phyloP scores from a whole-genome alignment of 1,140 invertebrate species.

The Zaprionus inermis region DNA sequence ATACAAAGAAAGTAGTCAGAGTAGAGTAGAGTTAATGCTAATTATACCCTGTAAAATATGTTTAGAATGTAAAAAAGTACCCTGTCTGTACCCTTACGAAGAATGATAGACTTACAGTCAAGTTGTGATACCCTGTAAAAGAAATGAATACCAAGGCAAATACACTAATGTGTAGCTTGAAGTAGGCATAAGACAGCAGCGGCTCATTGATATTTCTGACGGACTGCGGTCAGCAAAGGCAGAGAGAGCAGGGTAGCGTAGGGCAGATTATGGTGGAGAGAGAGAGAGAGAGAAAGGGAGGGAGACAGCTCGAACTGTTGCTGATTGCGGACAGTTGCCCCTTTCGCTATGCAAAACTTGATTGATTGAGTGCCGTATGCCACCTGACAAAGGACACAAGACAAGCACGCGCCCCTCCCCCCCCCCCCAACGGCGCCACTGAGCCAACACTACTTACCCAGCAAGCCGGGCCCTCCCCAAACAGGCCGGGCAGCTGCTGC shows the following conservation, averaged over 20 bases:
- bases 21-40: no score
- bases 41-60: no score
- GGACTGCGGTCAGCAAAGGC: conserved; percentile 9
- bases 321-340: conserved; percentile 40
- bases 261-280: background rate
- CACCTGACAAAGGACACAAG: conserved; percentile 24
- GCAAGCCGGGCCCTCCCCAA: background rate
- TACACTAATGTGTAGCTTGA: background rate
- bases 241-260: background rate
- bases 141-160: background rate
- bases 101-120: background rate
- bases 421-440: background rate
- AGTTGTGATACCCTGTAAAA: conserved; percentile 1
- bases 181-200: conserved; percentile 1
- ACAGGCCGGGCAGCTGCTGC: conserved; percentile 20
- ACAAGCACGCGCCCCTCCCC: background rate
- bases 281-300: background rate
- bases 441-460: background rate
- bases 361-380: conserved; percentile 33
- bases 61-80: no score
- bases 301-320: background rate
- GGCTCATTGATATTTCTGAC: conserved; percentile 68
- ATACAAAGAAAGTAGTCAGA: no score
- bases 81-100: no score
- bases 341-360: conserved; percentile 33